A percentile compares a stretch with the other conserved stretches of the same genome.
phyloP scores from a whole-genome alignment of 2,888 invertebrate genomes.

The Diadegma fenestrale region DNA sequence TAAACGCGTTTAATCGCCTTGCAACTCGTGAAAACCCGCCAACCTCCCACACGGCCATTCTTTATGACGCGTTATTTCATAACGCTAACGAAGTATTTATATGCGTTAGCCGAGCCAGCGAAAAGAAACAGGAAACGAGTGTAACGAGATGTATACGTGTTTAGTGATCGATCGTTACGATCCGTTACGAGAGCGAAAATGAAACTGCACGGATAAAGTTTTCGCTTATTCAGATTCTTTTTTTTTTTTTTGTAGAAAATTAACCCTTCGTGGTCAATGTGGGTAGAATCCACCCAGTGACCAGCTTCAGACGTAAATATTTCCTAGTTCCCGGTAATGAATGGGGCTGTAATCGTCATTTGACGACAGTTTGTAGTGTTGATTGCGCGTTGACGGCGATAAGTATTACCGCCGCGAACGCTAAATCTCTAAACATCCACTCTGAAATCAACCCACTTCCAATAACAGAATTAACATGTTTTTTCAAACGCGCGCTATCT shows the following conservation, averaged over 20 bases:
- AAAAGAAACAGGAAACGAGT: conserved; percentile 28
- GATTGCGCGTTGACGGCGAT: too few species aligned
- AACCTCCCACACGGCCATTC: conserved; percentile 28
- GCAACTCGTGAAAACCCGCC: conserved; percentile 63
- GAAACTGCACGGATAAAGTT: neutral
- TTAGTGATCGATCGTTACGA: conserved; percentile 14
- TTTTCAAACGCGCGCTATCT: too few species aligned
- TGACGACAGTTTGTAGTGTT: too few species aligned
- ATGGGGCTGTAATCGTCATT: too few species aligned
- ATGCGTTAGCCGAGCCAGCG: neutral
- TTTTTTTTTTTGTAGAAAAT: neutral
- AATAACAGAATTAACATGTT: too few species aligned
- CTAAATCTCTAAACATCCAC: too few species aligned
- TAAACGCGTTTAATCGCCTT: conserved; percentile 65
- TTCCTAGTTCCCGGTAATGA: too few species aligned
- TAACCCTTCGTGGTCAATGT: too few species aligned
- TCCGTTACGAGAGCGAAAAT: neutral
- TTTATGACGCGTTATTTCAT: conserved; percentile 51
- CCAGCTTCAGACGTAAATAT: too few species aligned
- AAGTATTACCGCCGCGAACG: too few species aligned
- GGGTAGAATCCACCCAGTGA: too few species aligned
- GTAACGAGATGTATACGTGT: conserved; percentile 51
- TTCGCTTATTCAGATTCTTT: neutral
- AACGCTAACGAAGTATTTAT: conserved; percentile 54
- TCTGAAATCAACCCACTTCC: too few species aligned